Evolutionary conservation across 2,888 invertebrate species (phyloP).

Genomic region (Zonitis immaculata): DNA sequence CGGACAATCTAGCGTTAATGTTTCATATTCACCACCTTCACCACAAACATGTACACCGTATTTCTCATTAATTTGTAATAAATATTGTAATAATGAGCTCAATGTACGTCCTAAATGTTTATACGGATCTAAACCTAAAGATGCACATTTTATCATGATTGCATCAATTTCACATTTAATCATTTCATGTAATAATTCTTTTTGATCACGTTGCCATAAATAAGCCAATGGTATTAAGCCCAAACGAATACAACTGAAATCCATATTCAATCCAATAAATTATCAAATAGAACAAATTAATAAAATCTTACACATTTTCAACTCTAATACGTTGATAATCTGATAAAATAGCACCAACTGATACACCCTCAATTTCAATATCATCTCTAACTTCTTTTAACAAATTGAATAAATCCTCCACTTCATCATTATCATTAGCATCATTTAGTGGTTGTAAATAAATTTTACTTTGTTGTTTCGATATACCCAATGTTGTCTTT

Average conservation of each 20-base stretch:
- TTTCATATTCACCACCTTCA: conserved; percentile 99
- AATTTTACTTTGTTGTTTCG: conserved; percentile 71
- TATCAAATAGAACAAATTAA: not conserved
- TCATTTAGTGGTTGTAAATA: conserved; percentile 57
- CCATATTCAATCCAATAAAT: too few relatives aligned
- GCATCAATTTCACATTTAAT: conserved; percentile 88
- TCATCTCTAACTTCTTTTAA: conserved; percentile 70
- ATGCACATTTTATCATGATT: conserved; percentile 95
- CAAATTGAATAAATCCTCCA: conserved; percentile 90
- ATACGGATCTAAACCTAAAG: conserved; percentile 81
- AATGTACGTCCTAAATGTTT: conserved; percentile 85
- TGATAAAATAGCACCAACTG: conserved; percentile 96
- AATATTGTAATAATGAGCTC: conserved; percentile 79
- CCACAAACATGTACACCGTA: conserved; percentile 95
- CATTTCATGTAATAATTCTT: conserved; percentile 93
- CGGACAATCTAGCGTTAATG: conserved; percentile 95
- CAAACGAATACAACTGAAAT: conserved; percentile 77
- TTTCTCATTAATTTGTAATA: conserved; percentile 84
- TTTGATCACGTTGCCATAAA: conserved; percentile 95
- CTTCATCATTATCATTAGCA: conserved; percentile 72
- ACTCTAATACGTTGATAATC: conserved; percentile 97
- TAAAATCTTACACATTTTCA: conserved; percentile 85
- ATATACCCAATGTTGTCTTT: conserved; percentile 76
- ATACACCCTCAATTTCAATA: conserved; percentile 74
- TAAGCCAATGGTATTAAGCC: conserved; percentile 86